Evolutionary conservation across 2,888 invertebrate species (phyloP).

Genomic region (Drosophila buzzatii): DNA sequence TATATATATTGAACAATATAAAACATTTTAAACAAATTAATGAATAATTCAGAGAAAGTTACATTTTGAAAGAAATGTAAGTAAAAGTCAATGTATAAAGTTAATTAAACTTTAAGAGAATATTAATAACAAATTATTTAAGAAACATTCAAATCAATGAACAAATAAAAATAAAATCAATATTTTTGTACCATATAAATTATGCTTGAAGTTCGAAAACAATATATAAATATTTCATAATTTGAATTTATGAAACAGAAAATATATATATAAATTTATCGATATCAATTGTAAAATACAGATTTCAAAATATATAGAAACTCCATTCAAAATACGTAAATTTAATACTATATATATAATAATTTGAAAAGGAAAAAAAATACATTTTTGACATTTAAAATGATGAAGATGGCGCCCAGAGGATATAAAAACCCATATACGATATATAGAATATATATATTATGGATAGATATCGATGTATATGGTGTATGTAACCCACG

Average conservation of each 20-base stretch:
- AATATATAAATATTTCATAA: constrained; percentile 19
- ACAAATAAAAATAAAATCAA: constrained; percentile 13
- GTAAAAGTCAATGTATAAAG: constrained; percentile 43
- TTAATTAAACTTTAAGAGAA: constrained; percentile 24
- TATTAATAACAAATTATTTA: constrained; percentile 41
- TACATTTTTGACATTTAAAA: constrained; percentile 27
- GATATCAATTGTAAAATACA: constrained; percentile 60
- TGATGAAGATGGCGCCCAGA: constrained; percentile 20
- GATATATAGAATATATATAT: constrained; percentile 10
- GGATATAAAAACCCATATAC: neutral
- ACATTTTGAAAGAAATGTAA: constrained; percentile 20
- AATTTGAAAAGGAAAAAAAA: constrained; percentile 17
- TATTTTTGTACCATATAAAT: constrained; percentile 70
- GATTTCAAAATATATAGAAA: constrained; percentile 43
- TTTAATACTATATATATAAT: constrained; percentile 20
- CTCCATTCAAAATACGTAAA: constrained; percentile 47
- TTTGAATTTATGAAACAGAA: constrained; percentile 24
- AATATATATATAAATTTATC: constrained; percentile 30
- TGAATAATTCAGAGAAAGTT: constrained; percentile 13
- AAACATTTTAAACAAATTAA: constrained; percentile 16
- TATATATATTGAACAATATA: constrained; percentile 25
- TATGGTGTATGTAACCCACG: constrained; percentile 39
- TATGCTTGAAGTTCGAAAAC: constrained; percentile 48
- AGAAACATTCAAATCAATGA: constrained; percentile 12
- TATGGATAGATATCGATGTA: neutral